A percentile compares a stretch with the other conserved stretches of the same genome.
Evolutionary conservation across 1,140 invertebrate species (phyloP).

Genomic region (Pogonognathellus flavescens): DNA sequence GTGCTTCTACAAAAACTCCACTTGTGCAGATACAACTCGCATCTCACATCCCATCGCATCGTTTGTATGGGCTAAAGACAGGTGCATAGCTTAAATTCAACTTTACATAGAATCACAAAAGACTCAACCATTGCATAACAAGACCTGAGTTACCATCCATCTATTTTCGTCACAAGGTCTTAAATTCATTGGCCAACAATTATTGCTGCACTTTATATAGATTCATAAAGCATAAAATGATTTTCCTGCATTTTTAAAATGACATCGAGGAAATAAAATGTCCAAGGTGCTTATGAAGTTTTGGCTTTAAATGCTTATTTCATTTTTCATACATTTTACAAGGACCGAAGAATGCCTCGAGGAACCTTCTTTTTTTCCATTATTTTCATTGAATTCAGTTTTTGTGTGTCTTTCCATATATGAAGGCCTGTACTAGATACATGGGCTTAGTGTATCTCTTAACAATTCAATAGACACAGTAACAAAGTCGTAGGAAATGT

Average conservation of each 20-base stretch:
- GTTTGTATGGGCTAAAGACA: constrained; percentile 35
- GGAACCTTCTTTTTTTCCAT: not conserved
- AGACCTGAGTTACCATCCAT: not conserved
- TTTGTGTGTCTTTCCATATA: too few relatives aligned
- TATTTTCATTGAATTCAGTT: not conserved
- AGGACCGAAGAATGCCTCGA: not conserved
- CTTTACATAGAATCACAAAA: not conserved
- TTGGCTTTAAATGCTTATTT: too few relatives aligned
- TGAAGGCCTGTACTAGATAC: too few relatives aligned
- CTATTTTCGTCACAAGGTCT: not conserved
- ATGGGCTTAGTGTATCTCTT: too few relatives aligned
- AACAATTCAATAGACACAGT: too few relatives aligned
- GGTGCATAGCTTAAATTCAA: constrained; percentile 35
- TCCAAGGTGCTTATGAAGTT: not conserved
- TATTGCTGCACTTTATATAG: too few relatives aligned
- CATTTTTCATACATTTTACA: constrained; percentile 1
- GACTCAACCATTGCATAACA: not conserved
- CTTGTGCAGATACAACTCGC: too few relatives aligned
- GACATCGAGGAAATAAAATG: not conserved
- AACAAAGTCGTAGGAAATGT: too few relatives aligned
- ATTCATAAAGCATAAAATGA: too few relatives aligned
- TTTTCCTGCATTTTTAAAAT: not conserved
- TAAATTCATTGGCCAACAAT: too few relatives aligned
- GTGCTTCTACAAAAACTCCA: not conserved
- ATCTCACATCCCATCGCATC: not conserved